Evolutionary conservation across 2,113 vertebrate species (phyloP), one percentile per base, ranked within the genome.

Genomic region (Eubucco bourcierii): DNA sequence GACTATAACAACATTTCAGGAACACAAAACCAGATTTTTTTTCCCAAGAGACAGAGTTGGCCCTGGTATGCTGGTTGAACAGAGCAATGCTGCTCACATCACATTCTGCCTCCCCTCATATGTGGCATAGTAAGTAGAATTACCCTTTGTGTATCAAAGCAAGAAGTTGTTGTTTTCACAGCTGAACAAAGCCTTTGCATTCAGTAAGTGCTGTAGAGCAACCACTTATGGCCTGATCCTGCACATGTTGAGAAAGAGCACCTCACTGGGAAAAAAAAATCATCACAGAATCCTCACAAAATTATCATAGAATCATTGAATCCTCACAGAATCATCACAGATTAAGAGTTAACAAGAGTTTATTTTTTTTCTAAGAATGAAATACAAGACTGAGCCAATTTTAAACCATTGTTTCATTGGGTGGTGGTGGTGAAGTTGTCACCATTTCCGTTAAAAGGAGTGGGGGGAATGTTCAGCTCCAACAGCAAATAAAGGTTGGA

Each of bases 141-240:
- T 90, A 93, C 59, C 41, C 87, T 95, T 96, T 95, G 79, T 95
- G 9, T 82, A 87, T 92, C 86, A 91, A 71, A 82, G 95, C 88
- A 96, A 95, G 87, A 88, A 93, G 15, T 72, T 96, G 87, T 95
- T 96, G 90, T 96, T 95, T 96, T 94, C 79, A 79, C n/a, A 25
- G 52, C 25, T 2, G 24, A 95, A 96, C 87, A 97, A 97, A 93
- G 79, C 84, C 65, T 34, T 92, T 92, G 76, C 86, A 87, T 96
- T 94, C 80, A 96, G 87, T 79, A 85, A 94, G 46, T 74, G 74
- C 88, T 52, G 74, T 92, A 88, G 28, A 93, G 86, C 29, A 96
- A 79, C 84, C 93, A 63, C 94, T 90, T 68, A 84, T 10, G 10
- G 21, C 31, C 64, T 46, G 47, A 78, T 83, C 34, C 59, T 78